A percentile compares a stretch with the other conserved stretches of the same genome.
Conservation (phyloP, 2,797 vertebrate genomes). For the Tapera naevia region DNA sequence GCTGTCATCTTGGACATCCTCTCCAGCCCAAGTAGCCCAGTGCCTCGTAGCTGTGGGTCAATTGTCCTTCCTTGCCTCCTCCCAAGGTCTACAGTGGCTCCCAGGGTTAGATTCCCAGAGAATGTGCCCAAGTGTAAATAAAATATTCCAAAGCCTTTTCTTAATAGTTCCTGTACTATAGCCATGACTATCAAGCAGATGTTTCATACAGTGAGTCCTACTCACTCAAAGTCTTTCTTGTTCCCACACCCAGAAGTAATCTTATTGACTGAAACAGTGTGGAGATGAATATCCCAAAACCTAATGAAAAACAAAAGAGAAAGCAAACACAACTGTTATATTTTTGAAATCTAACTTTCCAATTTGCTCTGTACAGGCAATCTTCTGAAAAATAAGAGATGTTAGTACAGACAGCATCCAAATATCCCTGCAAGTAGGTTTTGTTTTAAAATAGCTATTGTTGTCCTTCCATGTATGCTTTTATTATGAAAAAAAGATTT, state of each 20-base stretch:
- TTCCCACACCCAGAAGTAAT: not conserved
- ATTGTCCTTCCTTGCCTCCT: not conserved
- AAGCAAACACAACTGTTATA: not conserved
- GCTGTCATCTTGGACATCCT: not conserved
- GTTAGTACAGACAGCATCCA: not conserved
- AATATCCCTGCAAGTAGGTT: not conserved
- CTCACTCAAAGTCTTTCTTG: not conserved
- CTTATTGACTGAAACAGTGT: not conserved
- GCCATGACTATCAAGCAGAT: not conserved
- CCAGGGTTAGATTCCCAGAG: not conserved
- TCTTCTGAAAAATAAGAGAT: not conserved
- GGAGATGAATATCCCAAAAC: not conserved
- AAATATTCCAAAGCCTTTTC: not conserved
- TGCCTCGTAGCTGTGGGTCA: not conserved
- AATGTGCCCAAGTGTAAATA: not conserved
- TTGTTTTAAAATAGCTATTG: not conserved
- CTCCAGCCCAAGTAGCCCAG: not conserved
- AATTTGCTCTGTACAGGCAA: not conserved
- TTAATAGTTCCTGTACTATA: not conserved
- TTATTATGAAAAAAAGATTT: conserved; percentile 28
- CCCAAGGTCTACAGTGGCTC: not conserved
- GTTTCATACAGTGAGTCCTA: not conserved
- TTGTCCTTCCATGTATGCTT: not conserved
- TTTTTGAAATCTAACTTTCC: not conserved
- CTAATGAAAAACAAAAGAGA: not conserved